Base-by-base conservation (phyloP, 2,797 vertebrate species). In the Poeciliopsis turneri region DNA sequence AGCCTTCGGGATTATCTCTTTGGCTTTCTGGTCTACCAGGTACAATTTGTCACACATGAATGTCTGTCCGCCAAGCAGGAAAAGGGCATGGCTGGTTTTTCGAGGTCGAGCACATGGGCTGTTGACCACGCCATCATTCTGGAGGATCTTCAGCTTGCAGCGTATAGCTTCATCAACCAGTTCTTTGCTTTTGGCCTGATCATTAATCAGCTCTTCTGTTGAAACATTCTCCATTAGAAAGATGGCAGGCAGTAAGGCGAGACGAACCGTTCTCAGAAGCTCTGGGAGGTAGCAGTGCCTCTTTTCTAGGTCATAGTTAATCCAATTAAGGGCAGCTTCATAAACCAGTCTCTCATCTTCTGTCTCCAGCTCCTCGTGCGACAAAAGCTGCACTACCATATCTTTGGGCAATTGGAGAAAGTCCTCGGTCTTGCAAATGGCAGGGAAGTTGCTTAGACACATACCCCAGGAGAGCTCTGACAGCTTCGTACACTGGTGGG, bases 11-110 rank as follows among this genome's bases (percentile, higher is more conserved):
- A 99, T 99, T 74, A 99, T 99, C 92, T 99, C 98, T 93, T 98
- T 99, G 91, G 98, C 98, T 89, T 99, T 99, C 90, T 99, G 98
- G 90, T 99, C 98, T 33, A 99, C 98, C 73, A 99, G 92, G 76
- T 99, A 99, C 76, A 99, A 92, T 89, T 99, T 99, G 92, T 99
- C 98, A 77, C 98, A 99, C 98, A 99, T 99, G 91, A 99, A 99
- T 1, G 98, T 99, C 88, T 98, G 97, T 45, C 98, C 98, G 3
- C 98, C 98, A 72, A 99, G 89, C 76, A 99, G 97, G 91, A 99
- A 99, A 57, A 99, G 96, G 0, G 98, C 97, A 43, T 99, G 98
- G 85, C 98, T 98, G 0, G 98, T 98, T 94, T 99, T 99, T 74
- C 98, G 95, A 13, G 98, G 98, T 49, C 97, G 96, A 55, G 98